Evolutionary conservation across 2,113 vertebrate genomes (phyloP).

Genomic region (Ophiodon elongatus): DNA sequence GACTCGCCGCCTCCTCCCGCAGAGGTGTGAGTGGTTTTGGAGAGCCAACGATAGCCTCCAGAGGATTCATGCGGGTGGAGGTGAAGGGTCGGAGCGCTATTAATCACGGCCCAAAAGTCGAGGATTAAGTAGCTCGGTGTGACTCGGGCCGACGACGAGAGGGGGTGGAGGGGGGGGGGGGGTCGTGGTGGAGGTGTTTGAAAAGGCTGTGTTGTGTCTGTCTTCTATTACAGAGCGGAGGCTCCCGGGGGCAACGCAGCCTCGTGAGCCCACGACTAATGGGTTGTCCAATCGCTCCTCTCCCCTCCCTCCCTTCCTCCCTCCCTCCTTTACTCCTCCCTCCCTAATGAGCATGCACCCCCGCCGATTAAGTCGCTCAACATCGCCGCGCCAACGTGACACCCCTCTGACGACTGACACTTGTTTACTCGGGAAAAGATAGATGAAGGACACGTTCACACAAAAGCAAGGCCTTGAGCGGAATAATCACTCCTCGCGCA

Average conservation of each 20-base stretch:
- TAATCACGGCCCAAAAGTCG: slow-evolving; percentile 78
- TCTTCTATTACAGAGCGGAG: slow-evolving; percentile 81
- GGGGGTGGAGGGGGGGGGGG: not conserved
- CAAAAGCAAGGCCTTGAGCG: slow-evolving; percentile 6
- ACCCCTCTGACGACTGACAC: slow-evolving; percentile 16
- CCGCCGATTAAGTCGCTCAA: slow-evolving; percentile 42
- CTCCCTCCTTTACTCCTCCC: no score
- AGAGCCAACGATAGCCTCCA: slow-evolving; percentile 63
- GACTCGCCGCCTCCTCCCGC: not conserved
- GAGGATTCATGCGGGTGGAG: slow-evolving; percentile 78
- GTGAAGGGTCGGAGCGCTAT: slow-evolving; percentile 83
- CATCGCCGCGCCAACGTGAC: slow-evolving; percentile 37
- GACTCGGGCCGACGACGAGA: slow-evolving; percentile 73
- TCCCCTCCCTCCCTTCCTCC: not conserved
- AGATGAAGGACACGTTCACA: slow-evolving; percentile 30
- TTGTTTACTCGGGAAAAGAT: slow-evolving; percentile 10
- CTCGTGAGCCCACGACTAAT: slow-evolving; percentile 61
- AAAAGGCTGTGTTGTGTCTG: slow-evolving; percentile 80
- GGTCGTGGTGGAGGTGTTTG: slow-evolving; percentile 75
- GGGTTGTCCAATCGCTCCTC: slow-evolving; percentile 35
- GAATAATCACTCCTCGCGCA: slow-evolving; percentile 2
- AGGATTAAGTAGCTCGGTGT: slow-evolving; percentile 81
- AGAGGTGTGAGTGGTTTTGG: slow-evolving; percentile 47
- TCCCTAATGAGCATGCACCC: slow-evolving; percentile 33
- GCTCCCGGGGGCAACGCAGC: slow-evolving; percentile 70